These are phyloP conservation scores for Eriosoma lanigerum DNA, from an alignment of 1,140 invertebrate genomes.

Conservation along the genomic window DNA sequence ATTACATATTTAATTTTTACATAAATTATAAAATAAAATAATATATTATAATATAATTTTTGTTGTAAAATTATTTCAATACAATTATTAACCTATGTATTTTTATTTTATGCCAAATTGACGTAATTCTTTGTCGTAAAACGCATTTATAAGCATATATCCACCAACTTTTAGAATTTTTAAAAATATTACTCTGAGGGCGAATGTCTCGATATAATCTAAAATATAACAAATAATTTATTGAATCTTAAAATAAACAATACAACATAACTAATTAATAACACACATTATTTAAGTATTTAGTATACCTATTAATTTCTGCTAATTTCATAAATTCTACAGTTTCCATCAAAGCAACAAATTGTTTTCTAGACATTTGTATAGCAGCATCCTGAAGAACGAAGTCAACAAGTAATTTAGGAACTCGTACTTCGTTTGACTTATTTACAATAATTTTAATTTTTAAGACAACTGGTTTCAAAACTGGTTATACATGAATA, in stretches of 20 bases:
- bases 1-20: background rate
- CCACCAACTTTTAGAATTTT: slow-evolving; percentile 69
- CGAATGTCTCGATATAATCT: slow-evolving; percentile 64
- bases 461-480: slow-evolving; percentile 75
- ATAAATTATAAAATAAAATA: too few species aligned
- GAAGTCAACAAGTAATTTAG: slow-evolving; percentile 72
- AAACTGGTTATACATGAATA: slow-evolving; percentile 60
- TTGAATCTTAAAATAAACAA: background rate
- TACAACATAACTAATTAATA: too few species aligned
- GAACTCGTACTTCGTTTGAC: slow-evolving; percentile 70
- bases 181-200: slow-evolving; percentile 59
- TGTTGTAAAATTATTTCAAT: background rate
- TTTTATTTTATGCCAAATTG: slow-evolving; percentile 72
- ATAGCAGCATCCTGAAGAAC: slow-evolving; percentile 76
- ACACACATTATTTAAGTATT: too few species aligned
- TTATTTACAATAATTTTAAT: slow-evolving; percentile 79
- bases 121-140: slow-evolving; percentile 70
- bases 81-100: slow-evolving; percentile 63
- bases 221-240: slow-evolving; percentile 54
- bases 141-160: slow-evolving; percentile 74
- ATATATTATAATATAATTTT: background rate
- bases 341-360: slow-evolving; percentile 69
- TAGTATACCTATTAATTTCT: slow-evolving; percentile 66
- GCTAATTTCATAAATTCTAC: slow-evolving; percentile 70
- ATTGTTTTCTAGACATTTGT: slow-evolving; percentile 73